A percentile compares a stretch with the other conserved stretches of the same genome.
Evolutionary conservation across 2,113 vertebrate genomes (phyloP).

Genomic region (Cyprinodon variegatus): DNA sequence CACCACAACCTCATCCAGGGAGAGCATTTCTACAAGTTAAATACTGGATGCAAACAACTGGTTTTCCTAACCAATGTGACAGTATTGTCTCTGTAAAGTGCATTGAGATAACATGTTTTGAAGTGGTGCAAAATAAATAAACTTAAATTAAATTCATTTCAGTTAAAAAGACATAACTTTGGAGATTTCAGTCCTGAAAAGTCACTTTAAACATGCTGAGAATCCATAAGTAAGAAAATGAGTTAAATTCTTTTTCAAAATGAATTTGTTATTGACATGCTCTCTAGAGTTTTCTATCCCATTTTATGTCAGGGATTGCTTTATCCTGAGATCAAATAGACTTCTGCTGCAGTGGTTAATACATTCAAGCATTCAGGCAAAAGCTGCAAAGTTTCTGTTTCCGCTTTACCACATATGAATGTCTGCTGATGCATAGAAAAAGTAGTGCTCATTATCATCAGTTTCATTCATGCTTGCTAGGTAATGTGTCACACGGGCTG

Average conservation of each 20-base stretch:
- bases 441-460: conserved; percentile 60
- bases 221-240: neutral
- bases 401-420: conserved; percentile 18
- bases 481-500: conserved; percentile 57
- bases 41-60: too few species aligned
- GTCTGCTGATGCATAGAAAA: conserved; percentile 52
- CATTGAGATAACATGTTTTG: too few species aligned
- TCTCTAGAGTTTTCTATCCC: neutral
- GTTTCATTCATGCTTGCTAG: conserved; percentile 51
- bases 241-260: conserved; percentile 41
- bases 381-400: conserved; percentile 7
- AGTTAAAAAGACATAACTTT: neutral
- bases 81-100: too few species aligned
- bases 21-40: too few species aligned
- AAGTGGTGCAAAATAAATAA: too few species aligned
- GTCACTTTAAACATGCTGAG: neutral
- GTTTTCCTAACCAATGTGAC: too few species aligned
- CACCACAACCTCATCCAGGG: too few species aligned
- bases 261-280: conserved; percentile 27
- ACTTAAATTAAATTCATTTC: too few species aligned
- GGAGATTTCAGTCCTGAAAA: neutral
- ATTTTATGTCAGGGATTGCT: conserved; percentile 16
- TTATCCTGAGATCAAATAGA: conserved; percentile 17
- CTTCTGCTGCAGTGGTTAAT: conserved; percentile 26
- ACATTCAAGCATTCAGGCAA: conserved; percentile 23